Conservation (phyloP, 2,113 vertebrate species). For the Apeltes quadracus region DNA sequence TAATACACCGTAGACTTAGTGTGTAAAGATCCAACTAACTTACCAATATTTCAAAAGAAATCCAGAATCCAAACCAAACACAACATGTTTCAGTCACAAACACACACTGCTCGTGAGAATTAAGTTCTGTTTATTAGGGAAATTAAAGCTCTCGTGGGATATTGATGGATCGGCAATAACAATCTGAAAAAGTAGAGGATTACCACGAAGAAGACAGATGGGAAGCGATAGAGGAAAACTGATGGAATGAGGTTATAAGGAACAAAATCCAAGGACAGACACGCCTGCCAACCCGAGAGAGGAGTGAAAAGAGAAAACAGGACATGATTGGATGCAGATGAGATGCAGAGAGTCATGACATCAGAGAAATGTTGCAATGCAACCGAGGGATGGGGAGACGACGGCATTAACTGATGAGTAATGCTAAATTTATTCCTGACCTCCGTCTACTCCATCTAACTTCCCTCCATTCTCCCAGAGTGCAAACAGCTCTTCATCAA, state of each 20-base stretch:
- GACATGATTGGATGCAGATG: constrained; percentile 69
- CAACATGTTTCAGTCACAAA: constrained; percentile 36
- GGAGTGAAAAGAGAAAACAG: constrained; percentile 63
- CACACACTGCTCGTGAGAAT: constrained; percentile 27
- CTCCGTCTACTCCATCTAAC: constrained; percentile 47
- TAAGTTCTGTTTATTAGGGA: constrained; percentile 50
- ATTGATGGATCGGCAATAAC: constrained; percentile 47
- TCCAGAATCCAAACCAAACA: constrained; percentile 39
- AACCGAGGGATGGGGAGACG: constrained; percentile 41
- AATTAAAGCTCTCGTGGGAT: constrained; percentile 56
- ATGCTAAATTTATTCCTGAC: constrained; percentile 64
- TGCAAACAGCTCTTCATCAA: constrained; percentile 69
- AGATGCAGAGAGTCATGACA: constrained; percentile 73
- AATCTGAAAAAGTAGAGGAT: constrained; percentile 8
- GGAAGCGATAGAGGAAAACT: constrained; percentile 23
- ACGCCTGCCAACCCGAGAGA: constrained; percentile 34
- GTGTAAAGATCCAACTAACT: constrained; percentile 55
- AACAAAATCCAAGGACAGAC: constrained; percentile 49
- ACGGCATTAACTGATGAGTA: constrained; percentile 67
- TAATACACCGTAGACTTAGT: constrained; percentile 16
- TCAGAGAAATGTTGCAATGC: constrained; percentile 59
- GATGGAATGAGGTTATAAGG: constrained; percentile 54
- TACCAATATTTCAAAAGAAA: constrained; percentile 69
- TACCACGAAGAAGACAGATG: background rate
- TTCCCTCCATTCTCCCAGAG: constrained; percentile 48